A percentile compares a stretch with the other conserved stretches of the same genome.
Conservation (phyloP, 2,113 vertebrate species). For the Nyctereutes procyonoides region DNA sequence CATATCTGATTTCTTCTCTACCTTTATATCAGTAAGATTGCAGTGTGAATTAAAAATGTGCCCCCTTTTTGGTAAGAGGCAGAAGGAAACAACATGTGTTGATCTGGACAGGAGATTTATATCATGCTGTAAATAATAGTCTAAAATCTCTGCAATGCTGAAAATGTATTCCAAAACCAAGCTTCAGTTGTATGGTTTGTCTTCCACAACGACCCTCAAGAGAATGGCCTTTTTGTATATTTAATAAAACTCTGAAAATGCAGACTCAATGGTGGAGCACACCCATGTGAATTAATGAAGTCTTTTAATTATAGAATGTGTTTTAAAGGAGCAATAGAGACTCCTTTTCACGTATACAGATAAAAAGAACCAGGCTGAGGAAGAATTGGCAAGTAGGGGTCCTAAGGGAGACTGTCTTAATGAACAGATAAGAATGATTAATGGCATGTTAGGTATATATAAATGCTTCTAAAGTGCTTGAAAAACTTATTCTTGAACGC, state of each 20-base stretch:
- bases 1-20: background rate
- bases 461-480: constrained; percentile 67
- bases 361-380: constrained; percentile 34
- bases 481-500: constrained; percentile 61
- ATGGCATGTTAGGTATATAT: constrained; percentile 68
- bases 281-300: constrained; percentile 55
- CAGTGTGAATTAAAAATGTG: background rate
- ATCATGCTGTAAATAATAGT: background rate
- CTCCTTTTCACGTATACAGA: constrained; percentile 48
- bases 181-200: background rate
- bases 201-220: background rate
- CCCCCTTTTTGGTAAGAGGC: background rate
- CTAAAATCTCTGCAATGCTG: background rate
- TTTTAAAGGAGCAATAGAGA: constrained; percentile 46
- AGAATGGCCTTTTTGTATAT: background rate
- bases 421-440: constrained; percentile 79
- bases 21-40: background rate
- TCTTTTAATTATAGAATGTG: constrained; percentile 67
- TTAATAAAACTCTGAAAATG: constrained; percentile 47
- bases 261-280: background rate
- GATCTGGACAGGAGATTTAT: background rate
- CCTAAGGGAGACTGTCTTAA: constrained; percentile 70
- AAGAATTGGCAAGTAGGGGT: background rate
- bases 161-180: background rate
- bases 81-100: background rate